Base-by-base conservation (phyloP, 2,113 vertebrate genomes). In the Vidua macroura region DNA sequence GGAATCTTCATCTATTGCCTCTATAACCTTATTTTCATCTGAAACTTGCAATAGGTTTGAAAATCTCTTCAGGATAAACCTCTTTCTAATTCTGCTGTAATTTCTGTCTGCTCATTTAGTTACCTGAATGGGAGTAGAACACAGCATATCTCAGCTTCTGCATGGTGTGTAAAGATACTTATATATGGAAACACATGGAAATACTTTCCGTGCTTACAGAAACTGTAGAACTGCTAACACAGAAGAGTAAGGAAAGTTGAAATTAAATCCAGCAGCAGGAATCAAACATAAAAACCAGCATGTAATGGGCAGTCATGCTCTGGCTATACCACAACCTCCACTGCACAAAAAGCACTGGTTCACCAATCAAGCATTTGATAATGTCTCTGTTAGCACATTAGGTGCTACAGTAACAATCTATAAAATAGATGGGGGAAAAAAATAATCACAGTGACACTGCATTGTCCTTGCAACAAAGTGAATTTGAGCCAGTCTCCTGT, bases 381-480 rank as follows among this genome's bases (percentile, higher is more conserved):
- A 19, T 28, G 55, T 43, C 48, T 72, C 44, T 52, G 7, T 39
- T 27, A 84, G 87, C n/a, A 33, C 56, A 43, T 46, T 7, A 41
- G 23, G 30, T 39, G 64, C 52, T 63, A 4, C 18, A 30, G 30
- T 41, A 39, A 30, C 15, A 35, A 35, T n/a, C 78, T 48, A 15
- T 39, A 59, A 74, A 70, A 55, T 3, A 35, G 22, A 39, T 7
- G 0, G 3, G 12, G 10, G 1, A 4, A 18, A 18, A 18, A 24
- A 51, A 53, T 31, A n/a, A 28, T 3, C 60, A 63, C 33, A 19
- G 48, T 53, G 73, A 83, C 93, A 55, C 78, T 23, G 90, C 90
- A 88, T 55, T 77, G 93, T 83, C 92, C 88, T 96, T 96, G 90
- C 35, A 60, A 69, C 79, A 87, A 85, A 46, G 72, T 90, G 93